Evolutionary conservation across 2,797 vertebrate species (phyloP), one percentile per base, ranked within the genome.

Genomic region (Dendrocincla tyrannina): DNA sequence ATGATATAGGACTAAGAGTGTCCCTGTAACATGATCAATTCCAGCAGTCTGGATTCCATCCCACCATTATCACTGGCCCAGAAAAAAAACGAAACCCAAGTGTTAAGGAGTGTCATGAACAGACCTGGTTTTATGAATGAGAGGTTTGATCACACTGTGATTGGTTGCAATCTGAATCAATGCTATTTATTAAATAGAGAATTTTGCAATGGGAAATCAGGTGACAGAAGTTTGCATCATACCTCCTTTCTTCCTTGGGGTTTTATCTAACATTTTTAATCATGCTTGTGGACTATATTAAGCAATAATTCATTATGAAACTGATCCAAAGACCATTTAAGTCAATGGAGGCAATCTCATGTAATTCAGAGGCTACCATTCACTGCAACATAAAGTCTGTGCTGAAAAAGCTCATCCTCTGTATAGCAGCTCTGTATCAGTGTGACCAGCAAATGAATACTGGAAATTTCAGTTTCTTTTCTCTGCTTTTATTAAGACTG

Each of bases 21-120:
- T 53, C 9, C 77, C n/a, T 1, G 0, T 23, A 37, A 72, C 25
- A 25, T 0, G 0, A 32, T 11, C 17, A 47, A 1, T 68, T 67
- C 64, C 56, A 77, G 47, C 32, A 19, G 9, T 28, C 53, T 58
- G 24, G 44, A 55, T 42, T n/a, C 17, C 27, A 75, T 8, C 42
- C 16, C 30, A 30, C 5, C 47, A 7, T 63, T 35, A 35, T 33
- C 30, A 67, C 7, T 58, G 58, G 19, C 9, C 27, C 60, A 55
- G 12, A 24, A 77, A 67, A 67, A 63, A 63, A 14, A 8, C 11
- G 0, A 32, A 81, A 56, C 9, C 5, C n/a, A 47, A 6, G 9
- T 3, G 3, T 16, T 88, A 55, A 33, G 66, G 17, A 58, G 3
- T 6, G 10, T 37, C 11, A 20, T 52, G 30, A 78, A 52, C 69